These are phyloP conservation scores for Drosophila equinoxialis DNA, from an alignment of 1,140 invertebrate genomes.

Conservation along the genomic window DNA sequence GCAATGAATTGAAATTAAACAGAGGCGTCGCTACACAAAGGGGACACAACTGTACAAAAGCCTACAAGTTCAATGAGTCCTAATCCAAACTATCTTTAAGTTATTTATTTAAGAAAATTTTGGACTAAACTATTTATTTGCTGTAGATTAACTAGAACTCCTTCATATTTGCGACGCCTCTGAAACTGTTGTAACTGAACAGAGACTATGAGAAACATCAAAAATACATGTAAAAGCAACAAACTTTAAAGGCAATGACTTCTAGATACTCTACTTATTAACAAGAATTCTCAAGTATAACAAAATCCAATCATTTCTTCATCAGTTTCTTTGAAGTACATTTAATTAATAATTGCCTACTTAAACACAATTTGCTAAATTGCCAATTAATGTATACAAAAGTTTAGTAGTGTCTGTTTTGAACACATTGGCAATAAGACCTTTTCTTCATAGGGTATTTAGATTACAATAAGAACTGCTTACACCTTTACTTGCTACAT, in stretches of 20 bases:
- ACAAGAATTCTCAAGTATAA: background rate
- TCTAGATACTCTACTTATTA: background rate
- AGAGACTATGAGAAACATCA: constrained; percentile 34
- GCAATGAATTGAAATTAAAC: constrained; percentile 20
- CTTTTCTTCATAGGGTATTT: background rate
- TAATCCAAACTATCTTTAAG: background rate
- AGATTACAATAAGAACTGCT: constrained; percentile 28
- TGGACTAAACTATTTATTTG: background rate
- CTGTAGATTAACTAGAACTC: too few species aligned
- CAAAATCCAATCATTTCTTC: too few species aligned
- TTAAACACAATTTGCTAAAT: too few species aligned
- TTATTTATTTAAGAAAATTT: too few species aligned
- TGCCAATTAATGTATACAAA: too few species aligned
- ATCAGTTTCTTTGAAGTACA: too few species aligned
- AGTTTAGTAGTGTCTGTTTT: too few species aligned
- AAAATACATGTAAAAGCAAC: constrained; percentile 25
- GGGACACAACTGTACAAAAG: background rate
- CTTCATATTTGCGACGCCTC: background rate
- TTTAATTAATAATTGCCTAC: too few species aligned
- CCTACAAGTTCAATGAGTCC: too few species aligned
- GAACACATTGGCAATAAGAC: too few species aligned
- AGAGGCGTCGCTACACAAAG: constrained; percentile 22
- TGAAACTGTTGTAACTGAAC: constrained; percentile 45
- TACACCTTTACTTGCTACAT: constrained; percentile 27
- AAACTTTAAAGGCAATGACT: constrained; percentile 12